Conservation (phyloP, 2,797 vertebrate species). For the Triplophysa yarkandensis region DNA sequence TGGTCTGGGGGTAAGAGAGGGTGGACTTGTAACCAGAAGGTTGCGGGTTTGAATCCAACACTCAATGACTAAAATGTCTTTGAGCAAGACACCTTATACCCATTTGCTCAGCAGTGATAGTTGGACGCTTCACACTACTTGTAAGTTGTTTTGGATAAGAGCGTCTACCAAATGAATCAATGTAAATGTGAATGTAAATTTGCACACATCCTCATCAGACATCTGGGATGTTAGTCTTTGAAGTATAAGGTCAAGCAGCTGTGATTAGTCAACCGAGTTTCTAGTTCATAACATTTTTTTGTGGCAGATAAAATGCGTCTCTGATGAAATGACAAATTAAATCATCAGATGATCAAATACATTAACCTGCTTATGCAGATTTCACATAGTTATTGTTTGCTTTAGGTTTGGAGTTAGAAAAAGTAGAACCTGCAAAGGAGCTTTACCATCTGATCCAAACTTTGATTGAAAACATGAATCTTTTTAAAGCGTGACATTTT, state of each 20-base stretch:
- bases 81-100: too few relatives aligned
- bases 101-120: too few relatives aligned
- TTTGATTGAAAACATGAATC: constrained; percentile 1
- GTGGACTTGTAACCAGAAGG: too few relatives aligned
- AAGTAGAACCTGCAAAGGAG: not conserved
- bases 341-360: not conserved
- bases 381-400: not conserved
- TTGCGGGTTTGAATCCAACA: too few relatives aligned
- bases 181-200: too few relatives aligned
- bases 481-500: constrained; percentile 11
- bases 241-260: constrained; percentile 6
- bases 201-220: not conserved
- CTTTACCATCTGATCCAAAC: too few relatives aligned
- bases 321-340: not conserved
- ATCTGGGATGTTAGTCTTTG: constrained; percentile 1
- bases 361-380: not conserved
- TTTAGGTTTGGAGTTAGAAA: not conserved
- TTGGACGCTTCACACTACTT: too few relatives aligned
- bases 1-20: too few relatives aligned
- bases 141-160: too few relatives aligned
- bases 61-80: too few relatives aligned
- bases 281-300: not conserved
- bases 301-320: not conserved
- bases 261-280: not conserved
- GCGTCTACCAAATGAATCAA: too few relatives aligned